Evolutionary conservation across 2,888 invertebrate species (phyloP).

Genomic region (Pardosa pseudoannulata): DNA sequence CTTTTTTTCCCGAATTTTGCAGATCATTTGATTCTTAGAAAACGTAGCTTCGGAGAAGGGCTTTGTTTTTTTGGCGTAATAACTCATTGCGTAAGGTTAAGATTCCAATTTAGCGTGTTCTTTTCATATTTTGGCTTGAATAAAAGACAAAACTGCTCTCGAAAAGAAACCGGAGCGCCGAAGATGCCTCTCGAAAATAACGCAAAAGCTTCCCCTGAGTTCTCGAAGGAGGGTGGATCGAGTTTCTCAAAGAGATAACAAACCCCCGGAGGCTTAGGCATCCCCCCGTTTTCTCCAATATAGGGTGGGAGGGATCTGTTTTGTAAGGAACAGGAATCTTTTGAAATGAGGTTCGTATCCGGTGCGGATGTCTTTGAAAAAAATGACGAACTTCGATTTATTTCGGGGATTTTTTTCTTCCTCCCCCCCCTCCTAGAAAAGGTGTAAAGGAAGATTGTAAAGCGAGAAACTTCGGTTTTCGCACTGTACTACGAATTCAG

Average conservation of each 20-base stretch:
- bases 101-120: background rate
- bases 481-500: background rate
- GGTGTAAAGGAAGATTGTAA: conserved; percentile 23
- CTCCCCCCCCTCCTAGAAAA: too few species aligned
- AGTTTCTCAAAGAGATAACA: conserved; percentile 66
- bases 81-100: conserved; percentile 4
- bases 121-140: background rate
- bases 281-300: background rate
- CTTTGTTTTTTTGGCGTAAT: background rate
- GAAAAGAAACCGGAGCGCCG: background rate
- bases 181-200: conserved; percentile 28
- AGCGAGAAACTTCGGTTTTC: background rate
- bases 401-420: conserved; percentile 10
- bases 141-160: conserved; percentile 2
- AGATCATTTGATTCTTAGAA: too few species aligned
- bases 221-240: conserved; percentile 24
- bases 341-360: conserved; percentile 24
- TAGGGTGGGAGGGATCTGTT: conserved; percentile 37
- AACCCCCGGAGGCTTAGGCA: conserved; percentile 32
- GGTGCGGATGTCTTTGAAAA: conserved; percentile 19
- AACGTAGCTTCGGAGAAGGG: background rate
- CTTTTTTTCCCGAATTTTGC: too few species aligned
- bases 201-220: conserved; percentile 18
- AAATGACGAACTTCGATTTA: conserved; percentile 15
- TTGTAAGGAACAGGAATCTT: conserved; percentile 53